Percentiles rank a stretch among this genome's conserved stretches.
These are phyloP conservation scores for Argyrosomus japonicus DNA, from an alignment of 2,113 vertebrate species.

Conservation along the genomic window DNA sequence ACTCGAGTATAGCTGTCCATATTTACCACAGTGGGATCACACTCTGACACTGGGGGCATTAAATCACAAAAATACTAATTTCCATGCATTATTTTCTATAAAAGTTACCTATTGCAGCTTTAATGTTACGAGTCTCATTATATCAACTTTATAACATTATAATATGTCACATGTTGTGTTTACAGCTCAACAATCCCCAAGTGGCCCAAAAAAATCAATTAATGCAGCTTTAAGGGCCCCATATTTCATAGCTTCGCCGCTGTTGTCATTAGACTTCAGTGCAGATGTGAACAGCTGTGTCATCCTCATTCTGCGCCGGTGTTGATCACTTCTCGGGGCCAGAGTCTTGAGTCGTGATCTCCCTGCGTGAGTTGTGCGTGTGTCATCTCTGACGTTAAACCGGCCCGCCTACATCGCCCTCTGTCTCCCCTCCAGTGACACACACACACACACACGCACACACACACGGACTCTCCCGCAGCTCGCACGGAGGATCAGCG, in stretches of 20 bases:
- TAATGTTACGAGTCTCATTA: background rate
- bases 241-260: background rate
- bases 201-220: background rate
- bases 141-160: background rate
- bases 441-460: conserved; percentile 2
- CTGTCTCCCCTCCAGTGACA: conserved; percentile 47
- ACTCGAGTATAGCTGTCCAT: too few species aligned
- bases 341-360: conserved; percentile 66
- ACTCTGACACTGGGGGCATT: too few species aligned
- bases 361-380: conserved; percentile 43
- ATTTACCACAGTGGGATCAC: too few species aligned
- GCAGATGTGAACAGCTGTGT: background rate
- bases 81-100: too few species aligned
- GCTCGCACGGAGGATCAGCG: conserved; percentile 30
- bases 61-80: too few species aligned
- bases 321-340: conserved; percentile 9
- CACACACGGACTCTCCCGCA: conserved; percentile 35
- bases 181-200: background rate
- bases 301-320: background rate
- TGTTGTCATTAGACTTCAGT: background rate
- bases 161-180: too few species aligned
- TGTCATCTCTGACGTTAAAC: conserved; percentile 74
- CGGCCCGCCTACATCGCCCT: conserved; percentile 61
- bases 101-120: background rate
- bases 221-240: background rate